A percentile compares a stretch with the other conserved stretches of the same genome.
Conservation (phyloP, 2,888 invertebrate species). For the Diaperis boleti region DNA sequence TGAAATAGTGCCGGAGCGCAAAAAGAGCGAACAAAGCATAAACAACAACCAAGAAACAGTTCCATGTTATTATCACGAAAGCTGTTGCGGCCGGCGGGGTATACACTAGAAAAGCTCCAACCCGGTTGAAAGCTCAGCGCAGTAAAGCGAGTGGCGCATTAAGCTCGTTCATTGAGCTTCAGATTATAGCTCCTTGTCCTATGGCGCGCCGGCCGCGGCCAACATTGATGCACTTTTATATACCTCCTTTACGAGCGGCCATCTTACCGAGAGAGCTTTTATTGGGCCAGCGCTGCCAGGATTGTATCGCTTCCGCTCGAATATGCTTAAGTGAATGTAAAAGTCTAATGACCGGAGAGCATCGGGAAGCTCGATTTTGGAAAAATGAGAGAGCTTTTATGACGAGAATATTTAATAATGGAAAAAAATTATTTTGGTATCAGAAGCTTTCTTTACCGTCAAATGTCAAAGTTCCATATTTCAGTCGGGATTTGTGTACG, state of each 20-base stretch:
- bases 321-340: constrained; percentile 47
- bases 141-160: constrained; percentile 62
- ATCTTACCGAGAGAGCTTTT: constrained; percentile 58
- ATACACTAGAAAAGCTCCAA: constrained; percentile 59
- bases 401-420: no score
- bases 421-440: no score
- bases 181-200: constrained; percentile 63
- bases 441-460: no score
- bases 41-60: constrained; percentile 61
- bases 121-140: constrained; percentile 62
- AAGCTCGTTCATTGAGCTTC: constrained; percentile 62
- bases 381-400: no score
- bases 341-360: constrained; percentile 41
- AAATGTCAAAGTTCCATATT: no score
- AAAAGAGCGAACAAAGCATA: constrained; percentile 56
- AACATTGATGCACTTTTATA: constrained; percentile 62
- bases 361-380: constrained; percentile 12
- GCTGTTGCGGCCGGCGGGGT: constrained; percentile 61
- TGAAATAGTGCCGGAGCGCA: constrained; percentile 51
- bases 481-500: no score
- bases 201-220: constrained; percentile 58
- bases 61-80: constrained; percentile 62
- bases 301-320: constrained; percentile 45
- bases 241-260: constrained; percentile 62
- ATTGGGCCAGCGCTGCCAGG: constrained; percentile 49